A percentile compares a stretch with the other conserved stretches of the same genome.
Evolutionary conservation across 2,888 invertebrate genomes (phyloP).

Genomic region (Campopleginae sp.): DNA sequence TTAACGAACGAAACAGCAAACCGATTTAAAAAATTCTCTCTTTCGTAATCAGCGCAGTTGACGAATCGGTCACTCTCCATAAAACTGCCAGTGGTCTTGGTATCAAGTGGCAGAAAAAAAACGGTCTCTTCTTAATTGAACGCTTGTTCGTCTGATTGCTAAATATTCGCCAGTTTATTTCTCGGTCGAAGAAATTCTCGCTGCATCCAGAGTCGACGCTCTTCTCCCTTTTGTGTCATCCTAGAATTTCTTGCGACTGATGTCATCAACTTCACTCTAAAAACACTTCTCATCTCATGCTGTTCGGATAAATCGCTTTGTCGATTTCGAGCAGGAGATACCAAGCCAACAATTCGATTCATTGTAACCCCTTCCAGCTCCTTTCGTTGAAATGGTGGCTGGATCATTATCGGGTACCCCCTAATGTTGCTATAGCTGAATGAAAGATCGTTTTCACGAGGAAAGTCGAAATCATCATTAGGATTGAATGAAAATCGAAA

Average conservation of each 20-base stretch:
- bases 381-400: not conserved
- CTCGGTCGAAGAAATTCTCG: constrained; percentile 55
- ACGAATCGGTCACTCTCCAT: not conserved
- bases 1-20: not conserved
- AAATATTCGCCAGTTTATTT: constrained; percentile 61
- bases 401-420: not conserved
- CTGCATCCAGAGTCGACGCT: constrained; percentile 24
- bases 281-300: constrained; percentile 33
- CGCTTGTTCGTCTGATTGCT: constrained; percentile 61
- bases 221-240: constrained; percentile 47
- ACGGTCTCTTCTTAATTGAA: constrained; percentile 46
- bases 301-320: constrained; percentile 15
- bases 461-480: not conserved
- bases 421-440: not conserved
- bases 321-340: constrained; percentile 32
- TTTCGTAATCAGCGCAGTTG: not conserved
- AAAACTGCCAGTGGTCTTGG: not conserved
- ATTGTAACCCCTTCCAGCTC: not conserved
- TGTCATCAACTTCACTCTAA: constrained; percentile 61
- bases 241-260: constrained; percentile 66
- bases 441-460: not conserved
- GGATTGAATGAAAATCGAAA: not conserved
- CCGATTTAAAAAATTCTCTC: not conserved
- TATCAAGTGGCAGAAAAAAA: constrained; percentile 23
- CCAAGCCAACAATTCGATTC: constrained; percentile 19